These are phyloP conservation scores for Cynaeus angustus DNA, from an alignment of 2,888 invertebrate genomes.

Conservation along the genomic window DNA sequence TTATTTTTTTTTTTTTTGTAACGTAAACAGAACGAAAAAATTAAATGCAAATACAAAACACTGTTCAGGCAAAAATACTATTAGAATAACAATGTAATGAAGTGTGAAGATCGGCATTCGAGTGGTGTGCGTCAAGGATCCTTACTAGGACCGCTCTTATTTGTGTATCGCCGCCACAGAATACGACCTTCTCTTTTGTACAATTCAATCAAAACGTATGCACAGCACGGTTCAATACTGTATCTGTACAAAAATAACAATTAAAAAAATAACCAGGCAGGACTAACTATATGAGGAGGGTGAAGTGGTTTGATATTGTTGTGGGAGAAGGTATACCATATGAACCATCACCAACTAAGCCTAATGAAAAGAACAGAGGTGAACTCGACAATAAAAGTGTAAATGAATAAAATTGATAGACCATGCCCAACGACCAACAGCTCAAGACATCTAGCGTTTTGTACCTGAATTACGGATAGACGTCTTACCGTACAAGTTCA, in stretches of 20 bases:
- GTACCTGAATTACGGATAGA: conserved; percentile 42
- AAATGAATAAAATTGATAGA: conserved; percentile 22
- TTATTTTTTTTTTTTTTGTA: too few species aligned
- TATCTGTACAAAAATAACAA: conserved; percentile 34
- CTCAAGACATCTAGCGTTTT: conserved; percentile 49
- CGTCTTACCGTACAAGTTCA: conserved; percentile 96
- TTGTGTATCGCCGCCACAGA: conserved; percentile 10
- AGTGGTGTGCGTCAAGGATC: conserved; percentile 2
- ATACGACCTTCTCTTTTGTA: conserved; percentile 11
- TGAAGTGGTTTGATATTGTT: neutral
- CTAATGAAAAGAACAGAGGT: conserved; percentile 17
- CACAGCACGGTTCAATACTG: conserved; percentile 41
- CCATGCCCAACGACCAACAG: conserved; percentile 52
- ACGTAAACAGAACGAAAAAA: conserved; percentile 21
- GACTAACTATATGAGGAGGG: conserved; percentile 39
- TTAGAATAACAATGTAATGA: conserved; percentile 13
- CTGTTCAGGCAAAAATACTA: conserved; percentile 36
- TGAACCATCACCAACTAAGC: conserved; percentile 57
- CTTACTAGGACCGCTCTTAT: neutral
- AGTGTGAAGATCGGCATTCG: conserved; percentile 8
- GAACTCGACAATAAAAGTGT: conserved; percentile 15
- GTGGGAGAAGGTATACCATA: conserved; percentile 32
- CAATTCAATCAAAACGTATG: conserved; percentile 39
- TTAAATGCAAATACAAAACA: conserved; percentile 38
- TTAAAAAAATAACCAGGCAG: conserved; percentile 37